Evolutionary conservation across 1,140 invertebrate genomes (phyloP).

Genomic region (Aphaenogaster floridana): DNA sequence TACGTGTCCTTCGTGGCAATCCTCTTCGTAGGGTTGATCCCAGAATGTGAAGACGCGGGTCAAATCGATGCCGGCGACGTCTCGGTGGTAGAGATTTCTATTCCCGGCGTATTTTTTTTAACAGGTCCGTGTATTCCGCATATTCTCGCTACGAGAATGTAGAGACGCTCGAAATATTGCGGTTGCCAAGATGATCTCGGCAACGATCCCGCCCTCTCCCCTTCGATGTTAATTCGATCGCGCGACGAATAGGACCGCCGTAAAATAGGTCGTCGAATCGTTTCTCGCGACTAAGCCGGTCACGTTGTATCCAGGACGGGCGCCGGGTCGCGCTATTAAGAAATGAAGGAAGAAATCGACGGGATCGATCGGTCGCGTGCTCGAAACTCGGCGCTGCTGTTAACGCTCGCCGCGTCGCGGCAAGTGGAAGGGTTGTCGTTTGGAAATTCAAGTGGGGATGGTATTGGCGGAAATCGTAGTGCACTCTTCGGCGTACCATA

Average conservation of each 20-base stretch:
- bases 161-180: conserved; percentile 35
- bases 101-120: neutral
- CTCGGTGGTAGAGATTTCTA: neutral
- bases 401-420: neutral
- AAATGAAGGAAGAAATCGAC: conserved; percentile 3
- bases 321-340: conserved; percentile 15
- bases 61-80: neutral
- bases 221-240: conserved; percentile 21
- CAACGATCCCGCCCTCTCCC: neutral
- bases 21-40: neutral
- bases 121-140: neutral
- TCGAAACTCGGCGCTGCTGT: neutral
- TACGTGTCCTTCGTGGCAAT: neutral
- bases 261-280: conserved; percentile 50
- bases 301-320: neutral
- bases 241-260: neutral
- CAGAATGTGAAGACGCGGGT: neutral
- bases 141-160: neutral
- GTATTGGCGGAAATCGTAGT: neutral
- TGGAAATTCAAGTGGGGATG: neutral
- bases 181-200: conserved; percentile 27
- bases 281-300: neutral
- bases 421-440: neutral
- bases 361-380: conserved; percentile 30
- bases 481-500: neutral